Evolutionary conservation across 2,113 vertebrate species (phyloP), one percentile per base, ranked within the genome.

Genomic region (Phalacrocorax pelagicus): DNA sequence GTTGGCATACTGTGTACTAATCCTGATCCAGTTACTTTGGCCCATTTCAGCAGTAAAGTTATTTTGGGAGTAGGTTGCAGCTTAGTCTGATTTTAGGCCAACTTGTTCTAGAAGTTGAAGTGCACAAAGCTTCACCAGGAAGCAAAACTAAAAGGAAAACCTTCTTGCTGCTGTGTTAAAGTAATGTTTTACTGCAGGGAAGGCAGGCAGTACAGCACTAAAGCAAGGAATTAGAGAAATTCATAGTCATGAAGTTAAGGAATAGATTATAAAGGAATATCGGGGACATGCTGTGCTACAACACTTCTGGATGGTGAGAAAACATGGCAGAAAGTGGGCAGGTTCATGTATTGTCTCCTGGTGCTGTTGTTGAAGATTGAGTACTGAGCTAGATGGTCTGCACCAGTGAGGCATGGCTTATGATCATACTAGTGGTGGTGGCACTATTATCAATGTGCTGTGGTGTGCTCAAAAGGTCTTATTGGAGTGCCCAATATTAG

Each of bases 341-440:
- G 46, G 24, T 19, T n/a, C 55, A 14, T 1, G 0, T 5, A 16
- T 26, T 42, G 44, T 29, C 12, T 40, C 42, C 46, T 32, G 47
- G 20, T 42, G 5, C 49, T 46, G n/a, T 52, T 15, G 0, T 0
- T 54, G 58, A 4, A n/a, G 55, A 4, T 30, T 70, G 19, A 32
- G 34, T 8, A 3, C 58, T 38, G 80, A 26, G 30, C 22, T 11
- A 6, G 47, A 5, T 6, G 34, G 9, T 24, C 29, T 36, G 57
- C 18, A 29, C 24, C 29, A 24, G 73, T 3, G 2, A 66, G 63
- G 40, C 19, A 26, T 1, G 14, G 30, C 30, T 46, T 40, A 5
- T 12, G 4, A 26, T 20, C 3, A 0, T 2, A 2, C 5, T 5
- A 7, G 1, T 3, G 7, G 40, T 12, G 32, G 57, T 17, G 23